Percentiles rank a stretch among this genome's conserved stretches.
Conservation (phyloP, 2,113 vertebrate species). For the Spea bombifrons region DNA sequence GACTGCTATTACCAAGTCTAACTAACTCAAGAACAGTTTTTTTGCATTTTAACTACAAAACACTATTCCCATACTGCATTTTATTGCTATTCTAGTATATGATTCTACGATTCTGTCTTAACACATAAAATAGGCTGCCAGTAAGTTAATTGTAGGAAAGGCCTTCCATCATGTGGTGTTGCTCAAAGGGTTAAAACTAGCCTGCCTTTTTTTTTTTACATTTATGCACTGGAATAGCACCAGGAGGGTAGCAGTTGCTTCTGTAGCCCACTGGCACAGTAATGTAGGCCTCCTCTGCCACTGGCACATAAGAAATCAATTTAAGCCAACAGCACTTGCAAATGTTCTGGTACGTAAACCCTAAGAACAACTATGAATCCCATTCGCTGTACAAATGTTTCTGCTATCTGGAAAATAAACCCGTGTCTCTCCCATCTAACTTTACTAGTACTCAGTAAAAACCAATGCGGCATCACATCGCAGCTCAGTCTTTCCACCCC, state of each 20-base stretch:
- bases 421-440: constrained; percentile 30
- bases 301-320: constrained; percentile 39
- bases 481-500: constrained; percentile 19
- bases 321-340: constrained; percentile 28
- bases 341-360: constrained; percentile 42
- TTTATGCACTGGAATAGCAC: constrained; percentile 5
- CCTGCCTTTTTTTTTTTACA: too few species aligned
- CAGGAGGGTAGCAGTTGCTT: constrained; percentile 6
- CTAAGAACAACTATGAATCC: constrained; percentile 42
- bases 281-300: constrained; percentile 20
- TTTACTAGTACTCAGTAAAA: constrained; percentile 42
- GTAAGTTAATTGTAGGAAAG: too few species aligned
- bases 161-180: too few species aligned
- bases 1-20: too few species aligned
- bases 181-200: too few species aligned
- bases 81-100: too few species aligned
- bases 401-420: constrained; percentile 37
- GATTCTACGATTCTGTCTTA: too few species aligned
- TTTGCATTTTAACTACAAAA: too few species aligned
- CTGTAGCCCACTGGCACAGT: constrained; percentile 21
- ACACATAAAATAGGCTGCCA: too few species aligned
- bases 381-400: constrained; percentile 32
- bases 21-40: too few species aligned
- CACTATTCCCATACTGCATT: too few species aligned
- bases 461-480: constrained; percentile 37